These are phyloP conservation scores for Vireo griseus DNA, from an alignment of 2,797 vertebrate genomes.

Conservation along the genomic window DNA sequence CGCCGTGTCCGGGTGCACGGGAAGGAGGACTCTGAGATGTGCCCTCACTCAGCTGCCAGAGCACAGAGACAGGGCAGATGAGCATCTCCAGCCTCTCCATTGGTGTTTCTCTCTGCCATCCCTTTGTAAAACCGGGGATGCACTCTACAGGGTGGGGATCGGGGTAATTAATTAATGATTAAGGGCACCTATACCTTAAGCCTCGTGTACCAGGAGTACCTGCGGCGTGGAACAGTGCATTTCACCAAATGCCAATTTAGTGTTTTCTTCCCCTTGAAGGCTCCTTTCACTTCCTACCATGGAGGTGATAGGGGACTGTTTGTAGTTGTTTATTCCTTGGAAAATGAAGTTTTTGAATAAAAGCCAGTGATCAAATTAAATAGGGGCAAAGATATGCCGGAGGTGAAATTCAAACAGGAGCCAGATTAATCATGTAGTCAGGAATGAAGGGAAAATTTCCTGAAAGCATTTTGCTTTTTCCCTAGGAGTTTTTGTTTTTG, in stretches of 20 bases:
- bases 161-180: background rate
- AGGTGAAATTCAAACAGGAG: constrained; percentile 73
- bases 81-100: background rate
- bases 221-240: background rate
- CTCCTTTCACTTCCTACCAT: constrained; percentile 28
- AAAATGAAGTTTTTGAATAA: constrained; percentile 75
- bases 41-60: background rate
- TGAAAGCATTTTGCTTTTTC: background rate
- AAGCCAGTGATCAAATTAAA: constrained; percentile 73
- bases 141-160: rapidly evolving
- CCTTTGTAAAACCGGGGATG: background rate
- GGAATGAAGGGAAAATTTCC: constrained; percentile 41
- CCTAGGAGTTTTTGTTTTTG: background rate
- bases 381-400: constrained; percentile 63
- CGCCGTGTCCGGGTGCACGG: rapidly evolving
- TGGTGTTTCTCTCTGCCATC: background rate
- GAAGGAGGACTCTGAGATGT: background rate
- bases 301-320: constrained; percentile 53
- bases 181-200: background rate
- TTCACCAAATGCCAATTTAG: background rate
- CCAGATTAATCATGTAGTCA: constrained; percentile 68
- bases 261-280: constrained; percentile 7
- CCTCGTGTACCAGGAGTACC: rapidly evolving
- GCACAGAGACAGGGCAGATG: background rate
- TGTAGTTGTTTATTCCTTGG: constrained; percentile 50